phyloP scores from a whole-genome alignment of 2,797 vertebrate species.

The Tapera naevia region DNA sequence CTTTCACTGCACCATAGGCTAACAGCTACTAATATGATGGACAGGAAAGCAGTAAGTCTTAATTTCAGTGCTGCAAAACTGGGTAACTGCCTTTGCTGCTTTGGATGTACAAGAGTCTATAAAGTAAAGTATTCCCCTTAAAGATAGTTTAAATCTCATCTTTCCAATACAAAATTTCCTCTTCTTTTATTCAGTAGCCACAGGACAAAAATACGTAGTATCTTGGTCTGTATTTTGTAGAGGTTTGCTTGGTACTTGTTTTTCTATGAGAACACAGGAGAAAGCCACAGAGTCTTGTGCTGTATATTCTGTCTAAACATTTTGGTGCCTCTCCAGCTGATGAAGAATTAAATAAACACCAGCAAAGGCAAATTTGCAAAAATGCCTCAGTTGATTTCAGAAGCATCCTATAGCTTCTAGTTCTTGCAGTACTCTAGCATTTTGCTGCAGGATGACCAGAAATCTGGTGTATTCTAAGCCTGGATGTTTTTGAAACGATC shows the following conservation, averaged over 20 bases:
- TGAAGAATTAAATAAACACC: not conserved
- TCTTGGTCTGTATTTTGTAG: not conserved
- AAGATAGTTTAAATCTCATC: not conserved
- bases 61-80: not conserved
- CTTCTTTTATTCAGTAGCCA: not conserved
- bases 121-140: not conserved
- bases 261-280: not conserved
- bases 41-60: not conserved
- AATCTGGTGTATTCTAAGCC: not conserved
- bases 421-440: not conserved
- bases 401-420: not conserved
- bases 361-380: not conserved
- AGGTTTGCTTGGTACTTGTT: not conserved
- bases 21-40: not conserved
- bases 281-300: not conserved
- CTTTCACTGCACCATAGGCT: not conserved
- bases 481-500: not conserved
- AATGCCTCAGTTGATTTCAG: not conserved
- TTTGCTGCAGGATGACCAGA: not conserved
- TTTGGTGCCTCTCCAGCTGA: not conserved
- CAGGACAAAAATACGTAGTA: not conserved
- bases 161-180: not conserved
- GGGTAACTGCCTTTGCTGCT: not conserved
- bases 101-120: not conserved
- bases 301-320: not conserved